Evolutionary conservation across 2,888 invertebrate genomes (phyloP), one percentile per base, ranked within the genome.

Genomic region (Heliconius hortense): DNA sequence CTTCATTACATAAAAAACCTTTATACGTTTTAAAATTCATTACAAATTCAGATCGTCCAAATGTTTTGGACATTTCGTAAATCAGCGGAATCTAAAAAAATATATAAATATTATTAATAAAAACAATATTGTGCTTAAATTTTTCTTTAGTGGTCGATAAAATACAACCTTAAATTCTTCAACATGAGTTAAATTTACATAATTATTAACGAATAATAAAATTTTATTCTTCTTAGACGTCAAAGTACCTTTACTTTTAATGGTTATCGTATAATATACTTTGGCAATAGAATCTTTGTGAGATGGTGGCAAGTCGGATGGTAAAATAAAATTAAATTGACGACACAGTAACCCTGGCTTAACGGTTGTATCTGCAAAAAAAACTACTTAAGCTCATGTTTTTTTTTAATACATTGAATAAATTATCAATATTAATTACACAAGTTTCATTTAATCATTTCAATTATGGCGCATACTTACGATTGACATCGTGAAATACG

Each of bases 261-360:
- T 83, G 82, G 86, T 87, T n/a, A 92, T 83, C 53, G 77, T 82
- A 80, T 93, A 94, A 39, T 80, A 78, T 1, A 91, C 87, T 83
- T 86, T 89, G 2, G 89, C 92, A 56, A 91, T 82, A 1, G 89
- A 88, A 81, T 89, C 90, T 81, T 87, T 84, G 79, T 90, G 92
- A 48, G 86, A 85, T 18, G 93, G 89, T 0, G 93, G 93, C 73
- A 92, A 81, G 80, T 92, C 88, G 28, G 81, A 80, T 1, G 92
- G 91, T 64, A 94, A 76, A 10, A 84, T 83, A 77, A 93, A 92
- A 79, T 92, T 87, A 79, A 94, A 92, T 26, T 89, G 89, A 79
- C 87, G 88, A 35, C 84, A 87, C 73, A 89, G 85, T 35, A 88
- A 77, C 4, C 92, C 91, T 0, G 89, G 86, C 39, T 79, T 78